phyloP scores from a whole-genome alignment of 2,888 invertebrate genomes.

The Perizoma affinitatum region DNA sequence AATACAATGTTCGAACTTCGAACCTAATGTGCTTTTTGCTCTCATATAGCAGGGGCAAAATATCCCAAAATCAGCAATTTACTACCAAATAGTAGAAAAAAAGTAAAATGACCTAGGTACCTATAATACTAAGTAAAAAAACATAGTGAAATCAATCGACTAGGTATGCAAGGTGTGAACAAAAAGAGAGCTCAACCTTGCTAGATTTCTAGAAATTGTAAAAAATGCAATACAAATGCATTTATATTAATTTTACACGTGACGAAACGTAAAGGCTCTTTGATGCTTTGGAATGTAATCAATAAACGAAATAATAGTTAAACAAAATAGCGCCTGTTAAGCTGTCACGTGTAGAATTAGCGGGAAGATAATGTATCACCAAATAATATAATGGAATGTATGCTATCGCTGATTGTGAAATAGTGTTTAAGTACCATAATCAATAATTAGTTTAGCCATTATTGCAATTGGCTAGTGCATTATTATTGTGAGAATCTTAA shows the following conservation, averaged over 20 bases:
- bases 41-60: no score
- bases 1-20: no score
- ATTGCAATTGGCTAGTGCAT: conserved; percentile 58
- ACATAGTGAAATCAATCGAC: no score
- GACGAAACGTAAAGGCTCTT: not conserved
- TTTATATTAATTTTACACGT: conserved; percentile 18
- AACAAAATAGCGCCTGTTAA: conserved; percentile 3
- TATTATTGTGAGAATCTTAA: conserved; percentile 48
- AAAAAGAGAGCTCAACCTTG: conserved; percentile 28
- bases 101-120: not conserved
- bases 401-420: conserved; percentile 61
- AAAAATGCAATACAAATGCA: conserved; percentile 21
- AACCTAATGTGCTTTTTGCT: no score
- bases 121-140: no score
- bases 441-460: conserved; percentile 68
- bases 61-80: no score
- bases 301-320: not conserved
- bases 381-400: conserved; percentile 65
- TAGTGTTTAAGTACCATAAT: conserved; percentile 53
- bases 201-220: conserved; percentile 25
- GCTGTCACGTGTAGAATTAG: conserved; percentile 17
- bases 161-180: conserved; percentile 18
- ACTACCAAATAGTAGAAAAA: no score
- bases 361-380: conserved; percentile 54
- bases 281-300: no score